These are phyloP conservation scores for Synanthedon tipuliformis DNA, from an alignment of 2,888 invertebrate genomes.

Conservation along the genomic window DNA sequence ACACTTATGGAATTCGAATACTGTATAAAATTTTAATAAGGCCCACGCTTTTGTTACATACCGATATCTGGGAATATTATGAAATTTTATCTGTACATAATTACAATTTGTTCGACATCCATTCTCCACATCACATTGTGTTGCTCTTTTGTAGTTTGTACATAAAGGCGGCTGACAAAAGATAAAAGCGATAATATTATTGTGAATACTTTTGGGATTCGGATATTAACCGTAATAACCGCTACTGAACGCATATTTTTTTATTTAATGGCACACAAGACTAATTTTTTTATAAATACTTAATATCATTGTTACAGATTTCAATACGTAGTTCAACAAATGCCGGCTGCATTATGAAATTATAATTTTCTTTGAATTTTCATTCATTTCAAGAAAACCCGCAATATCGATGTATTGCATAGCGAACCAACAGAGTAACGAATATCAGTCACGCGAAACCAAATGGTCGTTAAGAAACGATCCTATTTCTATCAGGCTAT, in stretches of 20 bases:
- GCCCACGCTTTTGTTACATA: not conserved
- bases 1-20: not conserved
- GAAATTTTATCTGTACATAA: conserved; percentile 30
- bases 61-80: conserved; percentile 17
- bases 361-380: not conserved
- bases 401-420: not conserved
- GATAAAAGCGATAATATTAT: conserved; percentile 28
- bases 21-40: not conserved
- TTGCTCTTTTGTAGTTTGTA: conserved; percentile 33
- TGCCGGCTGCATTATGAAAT: too few species aligned
- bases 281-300: too few species aligned
- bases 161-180: conserved; percentile 32
- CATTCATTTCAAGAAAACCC: not conserved
- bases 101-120: conserved; percentile 36
- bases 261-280: too few species aligned
- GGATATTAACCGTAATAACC: not conserved
- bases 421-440: not conserved
- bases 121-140: conserved; percentile 37
- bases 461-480: not conserved
- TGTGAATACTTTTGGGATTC: not conserved
- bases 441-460: not conserved
- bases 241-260: not conserved
- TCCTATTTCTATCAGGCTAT: too few species aligned
- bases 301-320: too few species aligned
- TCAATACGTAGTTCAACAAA: too few species aligned